Conservation (phyloP, 2,113 vertebrate genomes). For the Ctenodactylus gundi region DNA sequence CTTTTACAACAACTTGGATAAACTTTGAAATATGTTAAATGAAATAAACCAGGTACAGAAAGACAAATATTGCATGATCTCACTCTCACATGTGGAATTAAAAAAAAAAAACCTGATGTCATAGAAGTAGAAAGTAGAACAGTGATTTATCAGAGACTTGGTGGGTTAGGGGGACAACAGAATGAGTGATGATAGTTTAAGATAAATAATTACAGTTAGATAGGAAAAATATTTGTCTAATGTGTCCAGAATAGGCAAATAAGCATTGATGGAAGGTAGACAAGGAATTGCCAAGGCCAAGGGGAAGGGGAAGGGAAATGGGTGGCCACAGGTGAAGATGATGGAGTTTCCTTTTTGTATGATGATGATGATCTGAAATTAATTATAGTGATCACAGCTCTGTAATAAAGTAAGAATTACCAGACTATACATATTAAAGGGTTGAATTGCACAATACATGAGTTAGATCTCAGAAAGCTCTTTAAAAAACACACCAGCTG, state of each 20-base stretch:
- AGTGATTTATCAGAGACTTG: neutral
- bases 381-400: neutral
- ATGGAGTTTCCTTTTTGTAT: neutral
- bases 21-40: neutral
- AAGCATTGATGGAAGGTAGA: neutral
- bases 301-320: neutral
- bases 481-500: too few relatives aligned
- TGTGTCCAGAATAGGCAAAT: neutral
- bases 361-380: neutral
- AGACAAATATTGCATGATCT: neutral
- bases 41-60: neutral
- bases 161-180: neutral
- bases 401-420: too few relatives aligned
- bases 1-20: neutral
- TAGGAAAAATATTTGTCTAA: neutral
- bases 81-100: neutral
- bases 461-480: neutral
- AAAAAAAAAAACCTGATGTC: neutral
- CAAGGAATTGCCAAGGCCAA: neutral
- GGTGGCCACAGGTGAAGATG: neutral
- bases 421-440: neutral
- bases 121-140: neutral
- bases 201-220: neutral
- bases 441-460: neutral
- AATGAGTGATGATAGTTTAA: neutral